Evolutionary conservation across 2,888 invertebrate genomes (phyloP).

Genomic region (Pseudococcus viburni): DNA sequence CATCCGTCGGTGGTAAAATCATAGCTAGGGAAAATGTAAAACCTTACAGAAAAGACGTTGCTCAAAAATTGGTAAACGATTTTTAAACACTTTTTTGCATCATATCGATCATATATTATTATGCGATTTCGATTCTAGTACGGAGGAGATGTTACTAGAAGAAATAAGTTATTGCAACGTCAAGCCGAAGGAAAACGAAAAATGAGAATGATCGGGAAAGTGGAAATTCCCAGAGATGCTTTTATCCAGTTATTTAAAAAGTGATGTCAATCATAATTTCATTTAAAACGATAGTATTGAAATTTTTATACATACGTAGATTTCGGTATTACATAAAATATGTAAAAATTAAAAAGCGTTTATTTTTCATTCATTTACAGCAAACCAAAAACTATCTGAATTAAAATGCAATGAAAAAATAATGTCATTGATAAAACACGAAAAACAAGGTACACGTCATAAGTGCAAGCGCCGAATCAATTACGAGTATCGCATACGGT

Average conservation of each 20-base stretch:
- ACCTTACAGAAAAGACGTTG: constrained; percentile 92
- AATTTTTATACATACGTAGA: too few relatives aligned
- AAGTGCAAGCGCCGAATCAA: too few relatives aligned
- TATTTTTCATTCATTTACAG: too few relatives aligned
- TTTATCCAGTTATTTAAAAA: constrained; percentile 90
- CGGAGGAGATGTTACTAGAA: constrained; percentile 91
- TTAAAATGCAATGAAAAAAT: too few relatives aligned
- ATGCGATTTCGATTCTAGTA: constrained; percentile 76
- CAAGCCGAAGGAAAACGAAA: constrained; percentile 96
- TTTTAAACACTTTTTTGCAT: background rate
- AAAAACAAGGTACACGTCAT: too few relatives aligned
- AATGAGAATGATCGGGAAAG: constrained; percentile 92
- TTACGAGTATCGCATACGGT: too few relatives aligned
- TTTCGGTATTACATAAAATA: too few relatives aligned
- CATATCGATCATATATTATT: background rate
- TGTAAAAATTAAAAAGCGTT: too few relatives aligned
- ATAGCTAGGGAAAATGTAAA: constrained; percentile 89
- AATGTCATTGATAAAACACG: too few relatives aligned
- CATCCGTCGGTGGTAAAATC: constrained; percentile 83
- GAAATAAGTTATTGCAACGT: constrained; percentile 88
- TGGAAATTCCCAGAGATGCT: constrained; percentile 91
- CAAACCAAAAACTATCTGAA: too few relatives aligned
- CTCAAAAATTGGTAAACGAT: constrained; percentile 87
- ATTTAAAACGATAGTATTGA: too few relatives aligned
- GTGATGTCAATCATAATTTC: background rate